These are phyloP conservation scores for Aptenodytes patagonicus DNA, from an alignment of 2,113 vertebrate genomes.

Conservation along the genomic window DNA sequence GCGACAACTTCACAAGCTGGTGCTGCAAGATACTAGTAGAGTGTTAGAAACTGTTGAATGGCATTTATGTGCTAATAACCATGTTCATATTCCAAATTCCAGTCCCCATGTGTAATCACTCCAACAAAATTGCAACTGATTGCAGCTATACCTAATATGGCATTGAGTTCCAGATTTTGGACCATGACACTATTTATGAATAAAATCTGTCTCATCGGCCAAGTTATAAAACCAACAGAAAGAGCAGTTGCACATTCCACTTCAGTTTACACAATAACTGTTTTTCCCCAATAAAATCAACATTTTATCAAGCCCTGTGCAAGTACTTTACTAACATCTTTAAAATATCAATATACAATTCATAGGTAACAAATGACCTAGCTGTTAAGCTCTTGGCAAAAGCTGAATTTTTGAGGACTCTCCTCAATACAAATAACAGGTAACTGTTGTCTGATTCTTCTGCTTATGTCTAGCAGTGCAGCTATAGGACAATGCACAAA, in stretches of 20 bases:
- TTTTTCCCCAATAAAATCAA: not conserved
- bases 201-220: not conserved
- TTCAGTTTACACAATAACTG: not conserved
- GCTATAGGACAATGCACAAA: not conserved
- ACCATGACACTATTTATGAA: constrained; percentile 7
- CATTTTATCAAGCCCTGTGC: not conserved
- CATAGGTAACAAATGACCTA: not conserved
- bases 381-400: not conserved
- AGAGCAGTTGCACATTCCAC: not conserved
- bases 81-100: constrained; percentile 21
- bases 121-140: not conserved
- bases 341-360: not conserved
- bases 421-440: not conserved
- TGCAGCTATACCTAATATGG: constrained; percentile 57
- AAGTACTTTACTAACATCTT: not conserved
- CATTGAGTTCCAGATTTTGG: constrained; percentile 10
- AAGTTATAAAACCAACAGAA: not conserved
- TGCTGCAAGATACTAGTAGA: not conserved
- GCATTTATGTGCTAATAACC: not conserved
- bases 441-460: not conserved
- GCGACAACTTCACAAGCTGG: not conserved
- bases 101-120: not conserved
- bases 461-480: not conserved
- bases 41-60: not conserved
- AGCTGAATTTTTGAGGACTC: fast-evolving